A percentile compares a stretch with the other conserved stretches of the same genome.
phyloP scores from a whole-genome alignment of 2,113 vertebrate species.

The Chrysochloris asiatica region DNA sequence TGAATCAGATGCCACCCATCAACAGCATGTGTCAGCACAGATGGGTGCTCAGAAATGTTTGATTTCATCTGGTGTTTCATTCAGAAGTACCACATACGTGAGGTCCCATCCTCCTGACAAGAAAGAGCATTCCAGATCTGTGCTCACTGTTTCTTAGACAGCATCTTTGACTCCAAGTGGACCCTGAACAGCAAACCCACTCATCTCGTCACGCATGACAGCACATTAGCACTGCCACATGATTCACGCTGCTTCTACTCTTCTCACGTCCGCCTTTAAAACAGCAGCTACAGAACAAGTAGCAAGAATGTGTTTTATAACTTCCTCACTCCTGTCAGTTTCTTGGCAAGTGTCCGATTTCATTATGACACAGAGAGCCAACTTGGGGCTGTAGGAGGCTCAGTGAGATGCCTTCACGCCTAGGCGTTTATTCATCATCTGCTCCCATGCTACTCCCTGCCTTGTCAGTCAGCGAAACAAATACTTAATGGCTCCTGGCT shows the following conservation, averaged over 20 bases:
- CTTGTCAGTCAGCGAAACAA: background rate
- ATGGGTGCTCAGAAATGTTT: background rate
- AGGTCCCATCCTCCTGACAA: background rate
- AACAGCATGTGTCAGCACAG: rapidly evolving
- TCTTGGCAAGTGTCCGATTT: background rate
- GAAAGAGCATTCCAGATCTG: background rate
- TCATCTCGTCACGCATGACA: too few species aligned
- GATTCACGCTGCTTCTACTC: rapidly evolving
- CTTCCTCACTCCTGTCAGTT: background rate
- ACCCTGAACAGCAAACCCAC: background rate
- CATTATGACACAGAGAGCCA: background rate
- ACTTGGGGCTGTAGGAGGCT: rapidly evolving
- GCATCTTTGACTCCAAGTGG: background rate
- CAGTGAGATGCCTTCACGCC: rapidly evolving
- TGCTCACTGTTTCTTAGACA: rapidly evolving
- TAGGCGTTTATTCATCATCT: background rate
- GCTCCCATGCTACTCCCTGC: background rate
- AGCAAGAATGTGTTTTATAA: rapidly evolving
- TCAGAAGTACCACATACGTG: rapidly evolving
- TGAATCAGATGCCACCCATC: background rate
- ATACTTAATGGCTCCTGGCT: rapidly evolving
- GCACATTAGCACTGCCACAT: rapidly evolving
- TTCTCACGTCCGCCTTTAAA: background rate
- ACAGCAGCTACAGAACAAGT: background rate
- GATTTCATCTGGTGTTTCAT: background rate